Evolutionary conservation across 2,113 vertebrate genomes (phyloP), one percentile per base, ranked within the genome.

Genomic region (Eptatretus burgeri): DNA sequence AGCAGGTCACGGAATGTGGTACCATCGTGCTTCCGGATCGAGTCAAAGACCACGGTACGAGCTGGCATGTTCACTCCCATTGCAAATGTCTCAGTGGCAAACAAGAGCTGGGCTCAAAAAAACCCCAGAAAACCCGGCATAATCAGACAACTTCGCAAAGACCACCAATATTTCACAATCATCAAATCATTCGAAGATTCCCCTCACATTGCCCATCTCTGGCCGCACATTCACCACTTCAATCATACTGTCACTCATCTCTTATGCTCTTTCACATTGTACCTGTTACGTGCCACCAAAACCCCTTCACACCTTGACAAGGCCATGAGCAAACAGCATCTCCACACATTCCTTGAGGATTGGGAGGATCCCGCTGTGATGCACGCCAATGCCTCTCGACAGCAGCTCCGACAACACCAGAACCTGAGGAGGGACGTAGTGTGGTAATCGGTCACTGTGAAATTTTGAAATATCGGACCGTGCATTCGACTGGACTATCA

Each of bases 31-130:
- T 88, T 88, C 62, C 84, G 75, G 71, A 83, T 82, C 67, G 79
- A 82, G 73, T 91, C 81, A 2, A 91, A 91, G 66, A 91, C 82
- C 67, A 88, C 84, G 0, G 84, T 91, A 51, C 85, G 78, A 12
- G 85, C 83, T 0, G 85, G 85, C 85, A 91, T 91, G 70, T 87
- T 88, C 20, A 91, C 84, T 1, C 85, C 85, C 85, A 91, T 88
- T 0, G 85, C 84, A 49, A 91, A 88, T 0, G 85, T 88, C 71
- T 91, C 85, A 0, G 85, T 88, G 68, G 85, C 85, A 69, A 88
- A 91, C 60, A 91, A 73, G 66, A 88, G 80, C 85, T 88, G 66
- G 1, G n/a, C 9, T 7, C 27, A 41, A 12, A 19, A n/a, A 60
- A 60, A 60, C 12, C 52, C 14, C 52, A 56, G 2, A 60, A 60